Evolutionary conservation across 2,113 vertebrate species (phyloP).

Genomic region (Rhombomys opimus): DNA sequence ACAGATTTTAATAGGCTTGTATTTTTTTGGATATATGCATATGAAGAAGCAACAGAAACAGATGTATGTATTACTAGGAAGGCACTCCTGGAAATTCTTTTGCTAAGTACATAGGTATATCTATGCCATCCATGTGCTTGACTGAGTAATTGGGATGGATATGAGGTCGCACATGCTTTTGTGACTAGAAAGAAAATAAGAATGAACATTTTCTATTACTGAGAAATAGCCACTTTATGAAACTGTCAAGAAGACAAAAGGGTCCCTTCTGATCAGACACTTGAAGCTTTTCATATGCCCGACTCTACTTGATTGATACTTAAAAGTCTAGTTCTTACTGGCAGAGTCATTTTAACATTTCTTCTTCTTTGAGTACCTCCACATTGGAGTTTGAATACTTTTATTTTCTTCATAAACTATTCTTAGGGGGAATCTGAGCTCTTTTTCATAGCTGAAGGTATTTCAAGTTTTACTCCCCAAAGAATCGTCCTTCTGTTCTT

Average conservation of each 20-base stretch:
- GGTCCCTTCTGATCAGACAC: constrained; percentile 38
- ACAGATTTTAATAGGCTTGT: constrained; percentile 54
- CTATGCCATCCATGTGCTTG: neutral
- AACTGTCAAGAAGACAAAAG: constrained; percentile 58
- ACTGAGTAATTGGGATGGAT: neutral
- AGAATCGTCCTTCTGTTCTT: constrained; percentile 66
- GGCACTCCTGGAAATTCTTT: constrained; percentile 1
- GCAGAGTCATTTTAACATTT: constrained; percentile 71
- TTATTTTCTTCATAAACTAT: constrained; percentile 71
- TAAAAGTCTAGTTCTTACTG: constrained; percentile 34
- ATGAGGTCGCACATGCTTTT: constrained; percentile 46
- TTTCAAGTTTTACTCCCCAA: constrained; percentile 53
- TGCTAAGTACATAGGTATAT: neutral
- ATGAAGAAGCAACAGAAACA: neutral
- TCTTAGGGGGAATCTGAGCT: constrained; percentile 7
- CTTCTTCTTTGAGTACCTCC: constrained; percentile 39
- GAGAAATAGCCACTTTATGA: constrained; percentile 62
- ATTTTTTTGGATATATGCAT: neutral
- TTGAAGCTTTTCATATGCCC: constrained; percentile 62
- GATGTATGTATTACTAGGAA: constrained; percentile 20
- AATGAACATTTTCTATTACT: constrained; percentile 61
- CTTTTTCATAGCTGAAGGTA: constrained; percentile 63
- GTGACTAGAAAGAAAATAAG: constrained; percentile 57
- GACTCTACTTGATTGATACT: constrained; percentile 56
- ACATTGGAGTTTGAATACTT: constrained; percentile 63